A percentile compares a stretch with the other conserved stretches of the same genome.
These are phyloP conservation scores for Ptychodera flava DNA, from an alignment of 35 echinoderm and acorn worm species.

Conservation along the genomic window DNA sequence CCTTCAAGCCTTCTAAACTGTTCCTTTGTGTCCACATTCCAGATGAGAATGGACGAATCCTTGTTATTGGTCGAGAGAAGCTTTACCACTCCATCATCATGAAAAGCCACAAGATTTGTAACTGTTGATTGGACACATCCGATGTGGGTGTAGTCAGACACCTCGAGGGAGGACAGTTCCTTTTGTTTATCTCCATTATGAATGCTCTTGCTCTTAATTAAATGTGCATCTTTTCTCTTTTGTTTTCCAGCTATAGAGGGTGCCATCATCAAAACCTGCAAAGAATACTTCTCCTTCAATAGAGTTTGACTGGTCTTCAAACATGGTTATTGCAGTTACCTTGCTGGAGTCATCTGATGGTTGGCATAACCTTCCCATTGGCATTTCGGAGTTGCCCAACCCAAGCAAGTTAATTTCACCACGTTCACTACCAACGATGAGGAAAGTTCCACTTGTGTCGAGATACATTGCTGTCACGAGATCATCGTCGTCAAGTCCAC, in stretches of 20 bases:
- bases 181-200: no score
- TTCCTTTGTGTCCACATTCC: background rate
- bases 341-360: background rate
- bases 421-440: background rate
- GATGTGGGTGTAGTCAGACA: no score
- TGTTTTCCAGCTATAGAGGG: no score
- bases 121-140: no score
- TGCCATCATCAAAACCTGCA: no score
- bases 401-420: background rate
- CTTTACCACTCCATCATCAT: background rate
- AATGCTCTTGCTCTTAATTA: no score
- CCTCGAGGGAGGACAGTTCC: no score
- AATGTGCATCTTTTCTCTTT: no score
- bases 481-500: background rate
- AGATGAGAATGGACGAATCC: background rate
- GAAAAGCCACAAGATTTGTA: background rate
- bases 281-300: no score
- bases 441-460: background rate
- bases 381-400: background rate
- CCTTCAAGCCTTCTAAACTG: background rate
- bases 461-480: background rate
- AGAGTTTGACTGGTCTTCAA: background rate
- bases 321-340: background rate
- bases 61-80: background rate
- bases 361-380: background rate